These are phyloP conservation scores for Cervus canadensis DNA, from an alignment of 2,113 vertebrate species.

Conservation along the genomic window DNA sequence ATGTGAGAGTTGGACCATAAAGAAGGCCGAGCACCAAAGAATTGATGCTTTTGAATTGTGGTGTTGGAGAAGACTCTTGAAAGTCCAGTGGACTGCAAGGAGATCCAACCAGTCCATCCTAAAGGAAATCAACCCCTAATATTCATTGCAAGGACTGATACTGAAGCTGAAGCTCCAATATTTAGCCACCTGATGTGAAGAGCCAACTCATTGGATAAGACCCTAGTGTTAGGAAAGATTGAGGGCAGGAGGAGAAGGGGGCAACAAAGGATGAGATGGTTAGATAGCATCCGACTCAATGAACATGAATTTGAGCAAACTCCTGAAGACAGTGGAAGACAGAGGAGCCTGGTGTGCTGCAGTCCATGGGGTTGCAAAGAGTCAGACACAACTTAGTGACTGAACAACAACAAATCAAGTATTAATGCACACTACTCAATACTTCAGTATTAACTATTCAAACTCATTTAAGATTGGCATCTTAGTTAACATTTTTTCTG, in stretches of 20 bases:
- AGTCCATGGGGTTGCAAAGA: neutral
- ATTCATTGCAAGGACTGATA: neutral
- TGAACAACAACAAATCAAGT: neutral
- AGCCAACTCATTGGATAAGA: neutral
- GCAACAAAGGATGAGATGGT: neutral
- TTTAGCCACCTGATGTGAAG: neutral
- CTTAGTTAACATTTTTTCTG: neutral
- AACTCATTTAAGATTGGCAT: neutral
- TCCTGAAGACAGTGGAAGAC: neutral
- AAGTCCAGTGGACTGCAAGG: neutral
- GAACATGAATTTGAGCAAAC: neutral
- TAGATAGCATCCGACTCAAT: neutral
- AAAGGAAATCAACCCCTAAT: neutral
- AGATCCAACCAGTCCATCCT: neutral
- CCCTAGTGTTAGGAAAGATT: neutral
- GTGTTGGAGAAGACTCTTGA: neutral
- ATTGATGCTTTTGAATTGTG: neutral
- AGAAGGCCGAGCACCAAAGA: neutral
- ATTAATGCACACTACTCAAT: neutral
- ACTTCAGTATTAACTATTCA: neutral
- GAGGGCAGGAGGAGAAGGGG: neutral
- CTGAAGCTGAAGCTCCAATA: neutral
- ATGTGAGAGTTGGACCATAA: neutral
- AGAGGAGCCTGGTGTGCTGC: neutral
- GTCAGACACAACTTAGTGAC: neutral